Evolutionary conservation across 2,113 vertebrate genomes (phyloP).

Genomic region (Microcebus lehilahytsara): DNA sequence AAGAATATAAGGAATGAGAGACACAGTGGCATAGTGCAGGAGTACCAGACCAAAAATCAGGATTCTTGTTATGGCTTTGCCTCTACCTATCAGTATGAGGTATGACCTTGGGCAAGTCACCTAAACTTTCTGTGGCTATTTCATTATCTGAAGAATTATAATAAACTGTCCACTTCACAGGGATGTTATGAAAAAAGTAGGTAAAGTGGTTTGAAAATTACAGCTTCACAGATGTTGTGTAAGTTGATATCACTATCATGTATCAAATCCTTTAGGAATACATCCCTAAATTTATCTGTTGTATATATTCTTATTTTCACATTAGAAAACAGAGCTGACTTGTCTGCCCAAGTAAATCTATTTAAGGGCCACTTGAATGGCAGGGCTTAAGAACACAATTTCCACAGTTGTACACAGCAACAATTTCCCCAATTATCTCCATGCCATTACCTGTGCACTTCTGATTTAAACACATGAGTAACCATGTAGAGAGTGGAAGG

Average conservation of each 20-base stretch:
- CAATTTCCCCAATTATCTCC: constrained; percentile 14
- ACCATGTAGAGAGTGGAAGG: background rate
- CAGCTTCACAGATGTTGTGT: background rate
- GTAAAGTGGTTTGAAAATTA: constrained; percentile 9
- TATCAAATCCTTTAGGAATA: background rate
- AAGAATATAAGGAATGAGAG: constrained; percentile 55
- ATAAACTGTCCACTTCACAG: background rate
- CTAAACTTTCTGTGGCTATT: background rate
- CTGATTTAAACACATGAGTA: constrained; percentile 39
- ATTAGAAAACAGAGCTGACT: constrained; percentile 59
- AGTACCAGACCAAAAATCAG: background rate
- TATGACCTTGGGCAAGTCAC: background rate
- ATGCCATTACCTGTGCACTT: constrained; percentile 1
- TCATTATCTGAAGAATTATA: background rate
- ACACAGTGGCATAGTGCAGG: background rate
- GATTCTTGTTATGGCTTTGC: background rate
- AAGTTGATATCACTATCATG: background rate
- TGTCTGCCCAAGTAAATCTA: constrained; percentile 6
- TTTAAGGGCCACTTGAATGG: constrained; percentile 17
- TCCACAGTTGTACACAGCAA: constrained; percentile 27
- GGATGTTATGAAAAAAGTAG: background rate
- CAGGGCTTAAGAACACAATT: constrained; percentile 47
- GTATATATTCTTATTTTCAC: constrained; percentile 36
- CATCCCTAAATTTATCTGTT: constrained; percentile 15
- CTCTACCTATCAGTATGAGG: background rate